Base-by-base conservation (phyloP, 2,797 vertebrate genomes). In the Garrulus glandarius region DNA sequence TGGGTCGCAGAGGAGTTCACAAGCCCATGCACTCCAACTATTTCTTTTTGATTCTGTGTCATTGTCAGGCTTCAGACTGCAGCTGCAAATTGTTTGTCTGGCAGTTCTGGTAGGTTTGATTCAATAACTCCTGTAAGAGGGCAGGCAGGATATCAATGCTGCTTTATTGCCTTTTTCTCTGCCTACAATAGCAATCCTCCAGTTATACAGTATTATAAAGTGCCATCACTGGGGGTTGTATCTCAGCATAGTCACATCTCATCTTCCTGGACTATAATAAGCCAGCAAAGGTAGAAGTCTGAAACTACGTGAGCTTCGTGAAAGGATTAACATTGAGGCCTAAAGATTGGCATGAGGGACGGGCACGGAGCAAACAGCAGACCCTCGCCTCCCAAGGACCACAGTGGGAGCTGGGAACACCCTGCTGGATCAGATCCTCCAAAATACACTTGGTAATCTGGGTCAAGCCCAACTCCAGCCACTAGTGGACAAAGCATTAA, bases 51-150 rank as follows among this genome's bases (percentile, higher is more conserved):
- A 96, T 97, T 95, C 87, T 76, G 75, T 95, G 96, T 97, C 96
- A 97, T 97, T 97, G 97, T 97, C 96, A 97, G 96, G 96, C 94
- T 96, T 97, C 96, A 97, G 96, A 97, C 97, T 97, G 96, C 93
- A 92, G 96, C 96, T 97, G 97, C 95, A 97, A 97, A 97, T 97
- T 97, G 97, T 97, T 97, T 97, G 97, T 97, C 97, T 97, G 95
- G 97, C 97, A 97, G 97, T 97, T 97, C 97, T 96, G 94, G 96
- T 95, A 96, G 96, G 96, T 97, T 97, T 97, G 97, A 97, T 97
- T 97, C 97, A 97, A 97, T 97, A 97, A 97, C 96, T 97, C 96
- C 93, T 96, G 88, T 96, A 97, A 97, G 97, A 97, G 96, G 96
- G 97, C 97, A 97, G 95, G 96, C 97, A 97, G 97, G 97, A 97